These are phyloP conservation scores for Lethenteron camtschaticum DNA, from an alignment of 2,113 vertebrate species.

Conservation along the genomic window DNA sequence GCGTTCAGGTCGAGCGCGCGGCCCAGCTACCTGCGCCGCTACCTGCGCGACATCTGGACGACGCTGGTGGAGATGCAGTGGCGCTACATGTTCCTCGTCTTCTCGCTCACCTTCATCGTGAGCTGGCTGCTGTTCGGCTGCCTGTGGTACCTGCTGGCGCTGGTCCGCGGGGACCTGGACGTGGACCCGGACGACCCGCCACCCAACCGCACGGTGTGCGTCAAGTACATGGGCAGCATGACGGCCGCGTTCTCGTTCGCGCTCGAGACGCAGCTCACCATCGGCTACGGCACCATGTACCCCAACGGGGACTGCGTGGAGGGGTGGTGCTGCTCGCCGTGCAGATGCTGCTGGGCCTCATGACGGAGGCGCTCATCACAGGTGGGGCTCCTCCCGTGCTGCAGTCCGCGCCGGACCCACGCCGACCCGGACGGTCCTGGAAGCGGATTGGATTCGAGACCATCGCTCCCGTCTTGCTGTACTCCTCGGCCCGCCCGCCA, in stretches of 20 bases:
- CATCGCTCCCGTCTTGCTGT: too few species aligned
- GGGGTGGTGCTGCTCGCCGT: constrained; percentile 65
- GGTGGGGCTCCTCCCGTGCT: constrained; percentile 25
- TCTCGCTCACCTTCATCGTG: constrained; percentile 61
- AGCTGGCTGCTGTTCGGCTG: constrained; percentile 90
- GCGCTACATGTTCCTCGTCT: constrained; percentile 82
- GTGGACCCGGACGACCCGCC: constrained; percentile 30
- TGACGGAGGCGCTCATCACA: constrained; percentile 92
- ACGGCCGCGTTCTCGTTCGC: constrained; percentile 90
- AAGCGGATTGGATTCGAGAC: too few species aligned
- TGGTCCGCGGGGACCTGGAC: constrained; percentile 69
- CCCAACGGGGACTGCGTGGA: constrained; percentile 80
- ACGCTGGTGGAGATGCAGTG: constrained; percentile 69
- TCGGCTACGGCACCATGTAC: constrained; percentile 93
- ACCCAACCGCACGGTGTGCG: constrained; percentile 56
- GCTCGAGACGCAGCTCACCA: constrained; percentile 86
- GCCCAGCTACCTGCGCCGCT: constrained; percentile 29
- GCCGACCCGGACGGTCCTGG: too few species aligned
- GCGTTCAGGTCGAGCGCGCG: constrained; percentile 13
- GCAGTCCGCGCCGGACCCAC: too few species aligned
- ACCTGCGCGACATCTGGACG: constrained; percentile 65
- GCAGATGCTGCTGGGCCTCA: constrained; percentile 88
- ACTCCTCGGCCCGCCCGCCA: too few species aligned
- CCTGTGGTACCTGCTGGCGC: constrained; percentile 78
- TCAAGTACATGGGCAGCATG: constrained; percentile 82